A percentile compares a stretch with the other conserved stretches of the same genome.
Conservation (phyloP, 1,140 invertebrate genomes). For the Apis mellifera region Amel_HAv3.1 CM009946.2:3563501-3564000, state of each 20-base stretch:
- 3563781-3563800: conserved; percentile 36
- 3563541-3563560: background rate
- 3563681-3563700: background rate
- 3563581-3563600: conserved; percentile 10
- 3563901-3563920: conserved; percentile 97
- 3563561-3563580: conserved; percentile 15
- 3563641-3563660: conserved; percentile 31
- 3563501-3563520: too few relatives aligned
- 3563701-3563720: too few relatives aligned
- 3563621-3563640: conserved; percentile 8
- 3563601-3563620: conserved; percentile 38
- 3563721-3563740: background rate
- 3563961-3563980: conserved; percentile 97
- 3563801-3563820: conserved; percentile 12
- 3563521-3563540: conserved; percentile 40
- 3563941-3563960: conserved; percentile 98
- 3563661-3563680: background rate
- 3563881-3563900: conserved; percentile 96
- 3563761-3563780: conserved; percentile 25
- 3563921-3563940: conserved; percentile 98
- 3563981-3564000: conserved; percentile 96
- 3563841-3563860: conserved; percentile 78
- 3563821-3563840: conserved; percentile 53
- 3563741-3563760: background rate
- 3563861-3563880: conserved; percentile 98